These are phyloP conservation scores for Epinephelus fuscoguttatus DNA, from an alignment of 2,113 vertebrate genomes.

Conservation along the genomic window DNA sequence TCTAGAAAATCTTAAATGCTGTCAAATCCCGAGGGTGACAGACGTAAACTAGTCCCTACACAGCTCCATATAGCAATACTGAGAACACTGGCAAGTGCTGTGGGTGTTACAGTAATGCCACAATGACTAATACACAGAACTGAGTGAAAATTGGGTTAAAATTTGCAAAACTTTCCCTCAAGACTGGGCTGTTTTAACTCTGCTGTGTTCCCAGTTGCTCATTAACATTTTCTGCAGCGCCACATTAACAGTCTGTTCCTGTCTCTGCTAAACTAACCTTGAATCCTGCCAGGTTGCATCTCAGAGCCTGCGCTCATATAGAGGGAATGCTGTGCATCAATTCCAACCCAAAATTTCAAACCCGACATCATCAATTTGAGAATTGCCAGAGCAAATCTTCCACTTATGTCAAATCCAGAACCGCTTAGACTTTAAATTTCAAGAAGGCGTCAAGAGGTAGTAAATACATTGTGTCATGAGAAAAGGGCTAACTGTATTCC, in stretches of 20 bases:
- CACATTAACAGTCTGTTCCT: background rate
- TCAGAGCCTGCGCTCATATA: background rate
- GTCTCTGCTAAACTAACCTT: conserved; percentile 29
- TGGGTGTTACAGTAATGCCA: conserved; percentile 16
- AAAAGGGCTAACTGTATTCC: background rate
- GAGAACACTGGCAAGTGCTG: background rate
- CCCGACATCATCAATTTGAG: background rate
- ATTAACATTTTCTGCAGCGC: conserved; percentile 5
- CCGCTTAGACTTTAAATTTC: background rate
- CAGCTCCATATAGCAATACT: background rate
- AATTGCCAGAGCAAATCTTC: background rate
- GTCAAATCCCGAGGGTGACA: background rate
- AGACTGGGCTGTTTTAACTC: background rate
- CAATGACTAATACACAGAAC: conserved; percentile 14
- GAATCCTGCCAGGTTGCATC: conserved; percentile 7
- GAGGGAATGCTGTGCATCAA: conserved; percentile 1
- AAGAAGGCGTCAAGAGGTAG: background rate
- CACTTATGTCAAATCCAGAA: background rate
- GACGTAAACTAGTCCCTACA: background rate
- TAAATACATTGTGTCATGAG: conserved; percentile 24
- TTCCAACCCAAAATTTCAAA: conserved; percentile 13
- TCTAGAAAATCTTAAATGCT: too few relatives aligned
- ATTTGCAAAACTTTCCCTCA: conserved; percentile 8
- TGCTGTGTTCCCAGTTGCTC: background rate
- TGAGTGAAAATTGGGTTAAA: background rate